Conservation (phyloP, 2,797 vertebrate species). For the Xerus rutilus region DNA sequence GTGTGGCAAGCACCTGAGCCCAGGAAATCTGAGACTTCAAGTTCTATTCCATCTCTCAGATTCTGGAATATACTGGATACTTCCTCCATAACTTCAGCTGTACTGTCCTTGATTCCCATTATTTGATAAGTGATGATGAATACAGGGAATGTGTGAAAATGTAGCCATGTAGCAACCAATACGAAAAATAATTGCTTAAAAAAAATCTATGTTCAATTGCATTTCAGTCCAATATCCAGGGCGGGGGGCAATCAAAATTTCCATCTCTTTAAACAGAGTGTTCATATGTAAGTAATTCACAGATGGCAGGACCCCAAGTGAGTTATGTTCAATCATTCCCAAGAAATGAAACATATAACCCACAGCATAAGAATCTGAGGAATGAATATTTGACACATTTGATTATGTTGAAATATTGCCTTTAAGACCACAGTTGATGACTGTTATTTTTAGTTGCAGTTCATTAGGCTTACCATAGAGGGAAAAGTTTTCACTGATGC, state of each 20-base stretch:
- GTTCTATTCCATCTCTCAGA: not conserved
- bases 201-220: slow-evolving; percentile 33
- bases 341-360: slow-evolving; percentile 74
- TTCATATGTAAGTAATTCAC: slow-evolving; percentile 73
- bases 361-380: slow-evolving; percentile 74
- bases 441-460: slow-evolving; percentile 76
- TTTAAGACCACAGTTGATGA: slow-evolving; percentile 69
- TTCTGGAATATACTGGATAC: not conserved
- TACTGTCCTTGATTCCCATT: not conserved
- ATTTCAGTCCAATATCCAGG: slow-evolving; percentile 46
- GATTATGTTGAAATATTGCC: slow-evolving; percentile 79
- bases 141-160: not conserved
- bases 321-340: slow-evolving; percentile 67
- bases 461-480: slow-evolving; percentile 61
- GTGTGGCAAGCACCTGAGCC: not conserved
- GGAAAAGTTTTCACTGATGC: slow-evolving; percentile 41
- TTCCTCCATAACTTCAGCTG: not conserved
- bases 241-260: slow-evolving; percentile 60
- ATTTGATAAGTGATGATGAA: not conserved
- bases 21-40: not conserved
- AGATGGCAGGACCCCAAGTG: slow-evolving; percentile 73
- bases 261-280: slow-evolving; percentile 66
- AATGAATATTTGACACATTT: slow-evolving; percentile 74
- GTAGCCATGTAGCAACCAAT: not conserved
- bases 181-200: slow-evolving; percentile 62